Evolutionary conservation across 2,797 vertebrate genomes (phyloP), one percentile per base, ranked within the genome.

Genomic region (Helicolenus hilgendorfi): DNA sequence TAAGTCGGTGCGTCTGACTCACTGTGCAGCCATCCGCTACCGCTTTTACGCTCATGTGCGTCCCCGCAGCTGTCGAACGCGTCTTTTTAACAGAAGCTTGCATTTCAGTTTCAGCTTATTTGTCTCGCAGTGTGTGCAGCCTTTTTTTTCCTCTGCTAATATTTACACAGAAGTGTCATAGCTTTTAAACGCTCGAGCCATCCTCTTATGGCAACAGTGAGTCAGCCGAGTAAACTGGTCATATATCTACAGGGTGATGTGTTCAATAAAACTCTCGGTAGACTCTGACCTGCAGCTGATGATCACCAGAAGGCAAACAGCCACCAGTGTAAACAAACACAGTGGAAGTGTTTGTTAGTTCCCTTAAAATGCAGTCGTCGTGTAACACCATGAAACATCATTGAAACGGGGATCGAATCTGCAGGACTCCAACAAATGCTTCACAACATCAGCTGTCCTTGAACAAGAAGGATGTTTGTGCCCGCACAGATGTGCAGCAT

Each of bases 201-300:
- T 82, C 81, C 72, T 82, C 65, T 72, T 77, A 63, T 87, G 69
- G 73, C 72, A 87, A 87, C 77, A 33, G 63, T 92, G 89, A 93
- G 72, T 89, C 83, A 89, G 76, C 74, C 4, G 35, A 83, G 79
- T 76, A 90, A 92, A 83, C 71, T 20, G 3, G 64, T 76, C 62
- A 81, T 84, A 65, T 67, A 85, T 92, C 89, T 87, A 84, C 86
- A 85, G 67, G 77, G 29, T 14, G 84, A 77, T 70, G 64, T 58
- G 79, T 81, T 85, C 60, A 87, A 78, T 89, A 80, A 87, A 83
- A 77, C 68, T 71, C 67, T 0, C n/a, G 20, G 49, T 70, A 85
- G 88, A 92, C 88, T 85, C 45, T 86, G 91, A 92, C 89, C 87
- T 89, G 62, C 82, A 87, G 86, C 87, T 73, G 83, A 89, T 59